Evolutionary conservation across 2,797 vertebrate species (phyloP), one percentile per base, ranked within the genome.

Genomic region (Hoplostethus atlanticus): DNA sequence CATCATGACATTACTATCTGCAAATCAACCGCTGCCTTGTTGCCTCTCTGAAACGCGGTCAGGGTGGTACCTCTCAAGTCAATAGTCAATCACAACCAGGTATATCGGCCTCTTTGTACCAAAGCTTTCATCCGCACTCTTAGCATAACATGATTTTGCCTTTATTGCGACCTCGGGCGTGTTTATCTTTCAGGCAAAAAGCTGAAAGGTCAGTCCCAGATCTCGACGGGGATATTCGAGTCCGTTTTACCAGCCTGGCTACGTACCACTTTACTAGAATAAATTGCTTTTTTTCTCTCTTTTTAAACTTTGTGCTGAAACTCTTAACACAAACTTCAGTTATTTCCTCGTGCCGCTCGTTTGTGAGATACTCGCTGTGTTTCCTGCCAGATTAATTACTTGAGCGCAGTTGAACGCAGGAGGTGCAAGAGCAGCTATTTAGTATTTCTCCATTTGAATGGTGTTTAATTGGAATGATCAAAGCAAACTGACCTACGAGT

Each of bases 1-100:
- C 89, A 91, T 88, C 86, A 86, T 90, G 88, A 93, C 93, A 93
- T 93, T 91, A 92, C 90, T 87, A 88, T 90, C 86, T 89, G 84
- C 84, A 90, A 86, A 90, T 91, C 89, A 89, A 88, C 77, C 71
- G 59, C 71, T 70, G 81, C 66, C 77, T 83, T 80, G 84, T 87
- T 81, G 81, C 64, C 81, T 64, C 69, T 76, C 51, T 81, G 87
- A 75, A 79, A 76, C 71, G 85, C 73, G 28, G 84, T 79, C 73
- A 83, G 78, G 68, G 62, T 65, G 79, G 54, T 64, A 69, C 72
- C 58, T 77, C 78, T 76, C 70, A 77, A 81, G 79, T 68, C 57
- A 13, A 25, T 77, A 83, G 69, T 82, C 77, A 81, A 7, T 74
- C 73, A 64, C 66, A 60, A 60, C 21, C 21, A n/a, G 58, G 40